A percentile compares a stretch with the other conserved stretches of the same genome.
These are phyloP conservation scores for Zeuzera pyrina DNA, from an alignment of 2,888 invertebrate species.

Conservation along the genomic window DNA sequence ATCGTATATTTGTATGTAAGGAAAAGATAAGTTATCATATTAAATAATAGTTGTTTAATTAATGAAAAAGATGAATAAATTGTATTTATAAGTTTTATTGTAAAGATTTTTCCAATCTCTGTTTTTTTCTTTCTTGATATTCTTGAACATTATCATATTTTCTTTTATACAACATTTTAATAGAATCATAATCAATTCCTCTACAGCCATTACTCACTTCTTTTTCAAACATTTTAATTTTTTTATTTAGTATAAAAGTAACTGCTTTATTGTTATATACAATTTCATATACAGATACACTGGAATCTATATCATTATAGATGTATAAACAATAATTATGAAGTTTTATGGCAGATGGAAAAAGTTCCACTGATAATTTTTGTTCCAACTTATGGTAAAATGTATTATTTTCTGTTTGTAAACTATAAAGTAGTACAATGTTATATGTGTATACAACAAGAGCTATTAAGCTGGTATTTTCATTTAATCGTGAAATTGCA, in stretches of 20 bases:
- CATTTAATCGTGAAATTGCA: slow-evolving; percentile 33
- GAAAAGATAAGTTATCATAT: background rate
- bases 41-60: background rate
- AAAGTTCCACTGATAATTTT: slow-evolving; percentile 43
- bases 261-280: slow-evolving; percentile 28
- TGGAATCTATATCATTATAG: slow-evolving; percentile 36
- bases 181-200: slow-evolving; percentile 31
- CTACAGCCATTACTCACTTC: slow-evolving; percentile 10
- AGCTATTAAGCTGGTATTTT: slow-evolving; percentile 53
- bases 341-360: slow-evolving; percentile 54
- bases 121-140: slow-evolving; percentile 83
- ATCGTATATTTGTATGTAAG: background rate
- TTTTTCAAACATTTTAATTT: slow-evolving; percentile 35
- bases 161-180: slow-evolving; percentile 80
- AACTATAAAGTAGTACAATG: slow-evolving; percentile 56
- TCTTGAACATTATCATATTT: slow-evolving; percentile 87
- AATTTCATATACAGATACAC: slow-evolving; percentile 40
- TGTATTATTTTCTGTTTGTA: slow-evolving; percentile 31
- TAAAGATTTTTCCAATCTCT: slow-evolving; percentile 71
- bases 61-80: background rate
- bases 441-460: slow-evolving; percentile 67
- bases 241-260: slow-evolving; percentile 21
- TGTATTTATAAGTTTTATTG: slow-evolving; percentile 20
- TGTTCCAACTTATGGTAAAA: slow-evolving; percentile 37
- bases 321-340: slow-evolving; percentile 44